phyloP scores from a whole-genome alignment of 2,797 vertebrate genomes.

The Selene dorsalis region DNA sequence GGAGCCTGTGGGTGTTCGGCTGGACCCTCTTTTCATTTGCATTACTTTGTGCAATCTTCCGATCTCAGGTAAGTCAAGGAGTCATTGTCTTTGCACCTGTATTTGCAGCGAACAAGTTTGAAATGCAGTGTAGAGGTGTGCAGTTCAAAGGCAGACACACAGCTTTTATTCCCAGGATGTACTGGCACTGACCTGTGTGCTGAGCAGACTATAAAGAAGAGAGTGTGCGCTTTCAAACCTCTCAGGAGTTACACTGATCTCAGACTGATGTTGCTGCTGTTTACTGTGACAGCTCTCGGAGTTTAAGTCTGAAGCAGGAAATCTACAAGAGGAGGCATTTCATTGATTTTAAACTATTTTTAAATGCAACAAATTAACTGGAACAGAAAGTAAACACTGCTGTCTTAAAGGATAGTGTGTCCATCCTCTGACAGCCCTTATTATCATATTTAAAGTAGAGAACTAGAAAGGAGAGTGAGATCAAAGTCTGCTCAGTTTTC shows the following conservation, averaged over 20 bases:
- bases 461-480: background rate
- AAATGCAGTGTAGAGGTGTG: conserved; percentile 32
- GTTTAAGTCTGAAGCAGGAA: conserved; percentile 32
- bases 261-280: conserved; percentile 35
- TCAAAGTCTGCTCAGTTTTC: background rate
- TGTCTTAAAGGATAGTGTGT: conserved; percentile 8
- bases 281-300: conserved; percentile 21
- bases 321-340: conserved; percentile 22
- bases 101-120: conserved; percentile 19
- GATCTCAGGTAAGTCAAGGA: conserved; percentile 78
- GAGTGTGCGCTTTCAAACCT: conserved; percentile 29
- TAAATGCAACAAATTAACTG: conserved; percentile 7
- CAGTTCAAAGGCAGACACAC: conserved; percentile 25
- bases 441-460: conserved; percentile 1
- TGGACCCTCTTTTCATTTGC: conserved; percentile 83
- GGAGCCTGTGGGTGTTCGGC: conserved; percentile 75
- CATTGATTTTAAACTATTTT: conserved; percentile 39
- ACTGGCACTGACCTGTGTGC: conserved; percentile 45
- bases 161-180: conserved; percentile 47
- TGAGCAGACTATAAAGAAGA: conserved; percentile 61
- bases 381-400: conserved; percentile 23
- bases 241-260: conserved; percentile 47
- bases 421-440: conserved; percentile 16
- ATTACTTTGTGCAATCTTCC: conserved; percentile 82
- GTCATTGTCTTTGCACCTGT: conserved; percentile 22